These are phyloP conservation scores for Pseudorectes ferrugineus DNA, from an alignment of 2,113 vertebrate species.

Conservation along the genomic window DNA sequence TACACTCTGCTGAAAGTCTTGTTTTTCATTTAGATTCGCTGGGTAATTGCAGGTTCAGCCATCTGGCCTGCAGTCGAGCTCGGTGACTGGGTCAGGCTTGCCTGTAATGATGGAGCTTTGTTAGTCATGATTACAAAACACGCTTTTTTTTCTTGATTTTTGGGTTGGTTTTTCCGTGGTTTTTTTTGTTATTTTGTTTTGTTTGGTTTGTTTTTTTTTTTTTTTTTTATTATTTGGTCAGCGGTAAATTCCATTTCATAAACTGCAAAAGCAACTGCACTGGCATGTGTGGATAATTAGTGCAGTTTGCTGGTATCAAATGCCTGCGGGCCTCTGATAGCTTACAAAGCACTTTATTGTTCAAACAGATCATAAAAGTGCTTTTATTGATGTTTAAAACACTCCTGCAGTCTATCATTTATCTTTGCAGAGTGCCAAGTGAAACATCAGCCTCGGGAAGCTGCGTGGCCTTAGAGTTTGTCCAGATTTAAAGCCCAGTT, in stretches of 20 bases:
- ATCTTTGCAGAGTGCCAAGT: neutral
- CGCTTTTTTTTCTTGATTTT: neutral
- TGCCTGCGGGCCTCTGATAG: neutral
- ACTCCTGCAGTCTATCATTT: neutral
- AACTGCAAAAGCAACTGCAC: neutral
- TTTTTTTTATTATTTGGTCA: neutral
- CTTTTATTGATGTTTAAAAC: neutral
- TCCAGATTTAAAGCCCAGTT: neutral
- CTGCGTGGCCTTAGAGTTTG: neutral
- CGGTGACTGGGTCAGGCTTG: neutral
- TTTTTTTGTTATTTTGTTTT: neutral
- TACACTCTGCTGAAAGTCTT: neutral
- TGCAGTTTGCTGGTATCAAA: neutral
- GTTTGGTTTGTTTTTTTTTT: neutral
- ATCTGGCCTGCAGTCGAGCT: neutral
- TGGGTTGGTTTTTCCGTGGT: rapidly evolving
- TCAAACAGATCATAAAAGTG: neutral
- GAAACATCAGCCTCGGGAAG: neutral
- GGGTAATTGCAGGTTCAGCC: neutral
- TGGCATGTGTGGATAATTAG: neutral
- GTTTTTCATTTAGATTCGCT: neutral
- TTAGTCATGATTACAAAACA: neutral
- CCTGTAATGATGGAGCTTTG: neutral
- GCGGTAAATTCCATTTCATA: neutral
- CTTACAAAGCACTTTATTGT: neutral